Conservation (phyloP, 2,113 vertebrate genomes). For the Cryptomyrus ogoouensis region DNA sequence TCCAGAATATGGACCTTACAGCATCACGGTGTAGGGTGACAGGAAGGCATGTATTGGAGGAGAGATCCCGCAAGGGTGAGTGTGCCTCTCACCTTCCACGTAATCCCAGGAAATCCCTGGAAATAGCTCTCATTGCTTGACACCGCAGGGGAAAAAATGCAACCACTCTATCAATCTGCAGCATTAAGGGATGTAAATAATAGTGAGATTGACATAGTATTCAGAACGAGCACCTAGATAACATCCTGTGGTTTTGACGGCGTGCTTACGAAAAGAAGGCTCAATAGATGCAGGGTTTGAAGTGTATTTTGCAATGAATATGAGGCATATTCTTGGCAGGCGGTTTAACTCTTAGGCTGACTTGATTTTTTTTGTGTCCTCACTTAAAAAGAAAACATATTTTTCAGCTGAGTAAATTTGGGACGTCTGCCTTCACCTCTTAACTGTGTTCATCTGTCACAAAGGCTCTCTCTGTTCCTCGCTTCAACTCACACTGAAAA, state of each 20-base stretch:
- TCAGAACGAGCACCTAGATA: neutral
- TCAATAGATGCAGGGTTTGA: constrained; percentile 23
- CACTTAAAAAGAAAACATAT: neutral
- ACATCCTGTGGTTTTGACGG: constrained; percentile 11
- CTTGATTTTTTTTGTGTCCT: neutral
- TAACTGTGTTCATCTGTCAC: neutral
- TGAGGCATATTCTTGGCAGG: neutral
- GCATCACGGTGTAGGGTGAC: neutral
- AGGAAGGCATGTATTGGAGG: neutral
- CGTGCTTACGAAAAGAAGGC: neutral
- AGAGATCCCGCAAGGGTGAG: neutral
- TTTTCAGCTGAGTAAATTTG: neutral
- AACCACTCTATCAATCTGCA: constrained; percentile 37
- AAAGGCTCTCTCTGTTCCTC: neutral
- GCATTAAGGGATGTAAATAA: constrained; percentile 30
- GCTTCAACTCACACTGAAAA: neutral
- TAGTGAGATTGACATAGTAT: constrained; percentile 6
- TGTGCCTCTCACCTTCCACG: constrained; percentile 21
- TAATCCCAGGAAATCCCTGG: constrained; percentile 20
- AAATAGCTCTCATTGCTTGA: constrained; percentile 18
- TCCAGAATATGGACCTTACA: neutral
- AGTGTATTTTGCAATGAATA: constrained; percentile 39
- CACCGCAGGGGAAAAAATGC: constrained; percentile 32
- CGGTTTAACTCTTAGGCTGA: neutral
- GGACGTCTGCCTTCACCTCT: neutral